A percentile compares a stretch with the other conserved stretches of the same genome.
Evolutionary conservation across 2,797 vertebrate genomes (phyloP).

Genomic region (Siniperca obscura): DNA sequence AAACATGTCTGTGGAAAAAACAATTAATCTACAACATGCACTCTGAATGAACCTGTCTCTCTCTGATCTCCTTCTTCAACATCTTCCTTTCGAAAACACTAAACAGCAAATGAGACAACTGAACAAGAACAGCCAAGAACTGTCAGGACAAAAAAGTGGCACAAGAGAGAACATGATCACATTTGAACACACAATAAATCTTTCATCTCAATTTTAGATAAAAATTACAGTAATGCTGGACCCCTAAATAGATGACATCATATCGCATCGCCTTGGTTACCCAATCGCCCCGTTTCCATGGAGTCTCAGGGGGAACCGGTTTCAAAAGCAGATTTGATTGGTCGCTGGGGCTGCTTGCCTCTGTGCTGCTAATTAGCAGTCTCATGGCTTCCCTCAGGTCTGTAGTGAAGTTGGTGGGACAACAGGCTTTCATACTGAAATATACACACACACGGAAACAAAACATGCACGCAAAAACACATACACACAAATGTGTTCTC

Average conservation of each 20-base stretch:
- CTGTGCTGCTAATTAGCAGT: constrained; percentile 80
- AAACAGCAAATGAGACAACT: constrained; percentile 52
- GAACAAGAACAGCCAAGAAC: constrained; percentile 25
- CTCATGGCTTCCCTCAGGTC: constrained; percentile 73
- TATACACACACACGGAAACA: constrained; percentile 18
- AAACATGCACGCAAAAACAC: constrained; percentile 21
- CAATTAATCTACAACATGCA: constrained; percentile 43
- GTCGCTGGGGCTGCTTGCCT: constrained; percentile 72
- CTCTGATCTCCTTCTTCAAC: constrained; percentile 49
- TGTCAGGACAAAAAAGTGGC: constrained; percentile 8
- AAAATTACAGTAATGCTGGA: constrained; percentile 34
- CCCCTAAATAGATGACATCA: constrained; percentile 63
- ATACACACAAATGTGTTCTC: constrained; percentile 28
- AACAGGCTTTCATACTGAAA: constrained; percentile 61
- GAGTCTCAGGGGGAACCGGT: constrained; percentile 68
- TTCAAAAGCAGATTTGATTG: constrained; percentile 77
- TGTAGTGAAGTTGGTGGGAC: constrained; percentile 64
- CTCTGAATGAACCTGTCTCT: constrained; percentile 64
- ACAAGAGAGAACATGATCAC: constrained; percentile 26
- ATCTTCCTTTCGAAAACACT: constrained; percentile 53
- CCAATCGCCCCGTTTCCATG: constrained; percentile 65
- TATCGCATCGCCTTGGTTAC: constrained; percentile 63
- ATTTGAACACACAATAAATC: not conserved
- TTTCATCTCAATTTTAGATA: constrained; percentile 48
- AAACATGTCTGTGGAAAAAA: constrained; percentile 13